Conservation (phyloP, 2,888 invertebrate species). For the Cepaea hortensis region DNA sequence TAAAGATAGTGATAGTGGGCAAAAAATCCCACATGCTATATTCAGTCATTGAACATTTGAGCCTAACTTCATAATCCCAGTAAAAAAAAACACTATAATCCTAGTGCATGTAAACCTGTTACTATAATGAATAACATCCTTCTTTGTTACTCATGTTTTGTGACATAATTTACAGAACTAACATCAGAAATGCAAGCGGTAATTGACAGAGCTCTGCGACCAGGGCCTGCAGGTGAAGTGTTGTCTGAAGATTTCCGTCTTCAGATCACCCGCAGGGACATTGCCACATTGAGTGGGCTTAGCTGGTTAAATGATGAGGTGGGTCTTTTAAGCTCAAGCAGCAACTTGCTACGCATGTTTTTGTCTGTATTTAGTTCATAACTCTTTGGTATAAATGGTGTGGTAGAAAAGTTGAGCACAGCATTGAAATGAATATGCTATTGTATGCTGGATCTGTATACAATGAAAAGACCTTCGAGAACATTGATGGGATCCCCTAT, state of each 20-base stretch:
- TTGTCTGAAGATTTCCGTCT: conserved; percentile 81
- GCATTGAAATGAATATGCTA: no score
- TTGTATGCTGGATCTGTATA: no score
- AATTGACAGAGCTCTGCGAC: conserved; percentile 71
- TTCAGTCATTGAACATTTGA: no score
- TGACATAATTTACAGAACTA: conserved; percentile 77
- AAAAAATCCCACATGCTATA: no score
- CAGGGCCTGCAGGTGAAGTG: conserved; percentile 80
- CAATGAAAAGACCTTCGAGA: no score
- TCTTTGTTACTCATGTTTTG: background rate
- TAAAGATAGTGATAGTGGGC: no score
- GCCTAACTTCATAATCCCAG: no score
- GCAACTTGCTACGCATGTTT: background rate
- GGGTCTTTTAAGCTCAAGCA: background rate
- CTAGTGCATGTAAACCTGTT: no score
- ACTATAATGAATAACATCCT: no score
- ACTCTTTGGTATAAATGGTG: background rate
- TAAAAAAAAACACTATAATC: no score
- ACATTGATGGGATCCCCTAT: no score
- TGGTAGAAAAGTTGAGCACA: no score
- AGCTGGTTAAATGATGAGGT: conserved; percentile 95
- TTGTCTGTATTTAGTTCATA: background rate
- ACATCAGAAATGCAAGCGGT: conserved; percentile 82
- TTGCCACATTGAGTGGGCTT: conserved; percentile 86
- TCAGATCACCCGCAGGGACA: conserved; percentile 85